Conservation (phyloP, 2,113 vertebrate genomes). For the Ceyx melanurus region DNA sequence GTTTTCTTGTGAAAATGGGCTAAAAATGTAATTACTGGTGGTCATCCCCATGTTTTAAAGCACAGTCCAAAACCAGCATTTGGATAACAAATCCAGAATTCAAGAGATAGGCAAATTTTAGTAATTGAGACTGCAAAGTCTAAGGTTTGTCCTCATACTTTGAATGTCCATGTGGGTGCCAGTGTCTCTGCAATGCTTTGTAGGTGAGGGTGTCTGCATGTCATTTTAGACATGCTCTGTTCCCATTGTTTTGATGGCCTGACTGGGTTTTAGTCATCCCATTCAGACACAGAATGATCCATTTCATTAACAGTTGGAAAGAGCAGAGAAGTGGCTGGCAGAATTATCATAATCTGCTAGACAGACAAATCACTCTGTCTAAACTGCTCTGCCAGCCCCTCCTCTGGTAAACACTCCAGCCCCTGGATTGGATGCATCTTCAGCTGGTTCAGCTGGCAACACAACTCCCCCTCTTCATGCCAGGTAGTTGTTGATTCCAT, state of each 20-base stretch:
- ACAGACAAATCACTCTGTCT: slow-evolving; percentile 57
- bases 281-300: background rate
- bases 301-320: slow-evolving; percentile 17
- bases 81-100: background rate
- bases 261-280: background rate
- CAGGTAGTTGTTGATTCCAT: background rate
- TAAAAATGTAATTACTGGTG: background rate
- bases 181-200: background rate
- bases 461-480: background rate
- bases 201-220: background rate
- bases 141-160: background rate
- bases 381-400: background rate
- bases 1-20: background rate
- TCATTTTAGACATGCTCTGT: background rate
- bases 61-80: background rate
- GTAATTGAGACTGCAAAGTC: background rate
- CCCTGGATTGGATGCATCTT: slow-evolving; percentile 28
- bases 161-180: background rate
- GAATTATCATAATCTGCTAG: slow-evolving; percentile 62
- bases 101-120: background rate
- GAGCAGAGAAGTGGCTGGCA: slow-evolving; percentile 5
- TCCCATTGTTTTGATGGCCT: background rate
- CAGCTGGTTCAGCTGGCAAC: slow-evolving; percentile 31
- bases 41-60: background rate
- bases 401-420: slow-evolving; percentile 18